Evolutionary conservation across 2,888 invertebrate species (phyloP), one percentile per base, ranked within the genome.

Genomic region (Pyrochroa serraticornis): DNA sequence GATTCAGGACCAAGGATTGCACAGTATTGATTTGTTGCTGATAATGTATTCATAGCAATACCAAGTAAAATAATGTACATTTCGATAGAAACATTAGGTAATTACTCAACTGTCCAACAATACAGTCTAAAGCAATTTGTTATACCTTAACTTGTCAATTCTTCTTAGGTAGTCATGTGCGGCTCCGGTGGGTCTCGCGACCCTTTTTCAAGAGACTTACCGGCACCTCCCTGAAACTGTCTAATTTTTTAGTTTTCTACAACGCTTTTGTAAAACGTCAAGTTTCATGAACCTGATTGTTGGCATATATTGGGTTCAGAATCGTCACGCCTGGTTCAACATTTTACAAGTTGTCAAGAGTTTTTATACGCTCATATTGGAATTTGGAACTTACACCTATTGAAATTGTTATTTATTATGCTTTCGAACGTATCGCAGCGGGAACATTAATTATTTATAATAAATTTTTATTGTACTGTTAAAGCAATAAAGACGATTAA

Each of bases 401-500:
- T 46, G 30, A 8, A 46, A 39, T 41, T 38, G 47, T 46, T 58
- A n/a, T n/a, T n/a, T n/a, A 35, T 43, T 58, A 22, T 59, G 59
- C 59, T 59, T 59, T 54, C 43, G 46, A 37, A 45, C 50, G 43
- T 53, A 58, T 53, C 34, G 48, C 58, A 58, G 52, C 58, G 52
- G 52, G 58, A 58, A 59, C 54, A 54, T 47, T 22, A 22, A 55
- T 51, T 58, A 48, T 53, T 41, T 43, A 56, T 52, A 41, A 56
- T 31, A 56, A 49, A 56, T 56, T 56, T 56, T 49, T 59, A 59
- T 59, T 59, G 54, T 59, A 54, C 43, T 59, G 59, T 59, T 59
- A 46, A 50, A 59, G 59, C 59, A 59, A 59, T 54, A 59, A 59
- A 58, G 48, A 54, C 36, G 31, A 49, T 50, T 46, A 32, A 59